Base-by-base conservation (phyloP, 2,888 invertebrate genomes). In the Periphyllus acericola region DNA sequence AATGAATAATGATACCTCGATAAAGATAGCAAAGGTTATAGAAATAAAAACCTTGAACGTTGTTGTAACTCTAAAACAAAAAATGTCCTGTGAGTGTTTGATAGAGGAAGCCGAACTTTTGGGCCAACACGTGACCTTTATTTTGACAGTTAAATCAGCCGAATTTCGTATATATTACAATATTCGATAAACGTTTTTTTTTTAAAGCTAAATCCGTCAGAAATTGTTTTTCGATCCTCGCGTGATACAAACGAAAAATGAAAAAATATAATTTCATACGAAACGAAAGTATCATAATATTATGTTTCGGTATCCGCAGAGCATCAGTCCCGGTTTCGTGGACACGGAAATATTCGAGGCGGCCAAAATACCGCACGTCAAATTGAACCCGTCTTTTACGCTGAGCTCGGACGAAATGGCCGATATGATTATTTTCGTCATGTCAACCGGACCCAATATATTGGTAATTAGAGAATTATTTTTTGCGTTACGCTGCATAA, bases 391-490 rank as follows among this genome's bases (percentile, higher is more conserved):
- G 0, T 85, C 88, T 11, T 89, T 89, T 5, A 83, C 83, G 29
- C 60, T 89, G 60, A 85, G 89, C 46, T 60, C 88, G 25, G 88
- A 89, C 74, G 89, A 89, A 82, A 89, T 89, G 46, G 89, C 89
- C 19, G 89, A 89, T 32, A 89, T 89, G 89, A 89, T 89, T 5
- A 60, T 68, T 66, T 89, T 89, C 68, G 89, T 89, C 36, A 78
- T 89, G 81, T 89, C 89, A 5, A 89, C 89, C 0, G 89, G 88
- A 52, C 89, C 89, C 14, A 89, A 89, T 66, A 86, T 89, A 52
- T 81, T 89, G 89, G 89, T 89, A 88, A 66, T 25, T 21, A 60
- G 6, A 60, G 6, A 21, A 19, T 21, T 60, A 19, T 19, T 11
- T 11, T 46, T n/a, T 46, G 2, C 14, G 14, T 46, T 46, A 11